Evolutionary conservation across 2,888 invertebrate genomes (phyloP).

Genomic region (Theodoxus fluviatilis): DNA sequence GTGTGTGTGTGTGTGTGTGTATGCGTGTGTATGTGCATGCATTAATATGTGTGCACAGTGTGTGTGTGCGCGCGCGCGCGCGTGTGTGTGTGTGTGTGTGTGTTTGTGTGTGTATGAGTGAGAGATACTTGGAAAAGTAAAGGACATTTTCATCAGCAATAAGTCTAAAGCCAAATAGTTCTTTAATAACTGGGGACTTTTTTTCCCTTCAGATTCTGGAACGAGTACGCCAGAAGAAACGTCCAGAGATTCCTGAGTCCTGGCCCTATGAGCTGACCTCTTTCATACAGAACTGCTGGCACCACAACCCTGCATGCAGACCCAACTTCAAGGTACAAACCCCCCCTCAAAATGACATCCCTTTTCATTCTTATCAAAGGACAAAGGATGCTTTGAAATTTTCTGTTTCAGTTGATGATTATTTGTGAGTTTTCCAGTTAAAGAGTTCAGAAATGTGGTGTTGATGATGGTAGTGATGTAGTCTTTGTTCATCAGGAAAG

Average conservation of each 20-base stretch:
- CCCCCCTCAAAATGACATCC: neutral
- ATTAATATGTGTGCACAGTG: neutral
- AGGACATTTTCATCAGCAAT: too few relatives aligned
- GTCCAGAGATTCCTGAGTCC: slow-evolving; percentile 49
- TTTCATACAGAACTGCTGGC: slow-evolving; percentile 57
- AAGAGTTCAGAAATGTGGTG: too few relatives aligned
- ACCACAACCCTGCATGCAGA: slow-evolving; percentile 51
- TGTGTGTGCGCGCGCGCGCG: neutral
- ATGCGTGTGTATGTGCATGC: neutral
- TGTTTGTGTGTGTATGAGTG: neutral
- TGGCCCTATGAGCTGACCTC: slow-evolving; percentile 46
- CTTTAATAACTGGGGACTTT: neutral
- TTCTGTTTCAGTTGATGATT: too few relatives aligned
- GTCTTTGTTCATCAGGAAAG: too few relatives aligned
- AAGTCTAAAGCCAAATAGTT: neutral
- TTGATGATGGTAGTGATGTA: too few relatives aligned
- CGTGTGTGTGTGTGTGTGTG: too few relatives aligned
- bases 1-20: neutral
- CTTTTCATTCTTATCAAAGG: too few relatives aligned
- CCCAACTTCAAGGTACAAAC: slow-evolving; percentile 58
- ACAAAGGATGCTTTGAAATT: too few relatives aligned
- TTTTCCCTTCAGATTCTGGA: slow-evolving; percentile 49
- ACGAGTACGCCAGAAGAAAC: slow-evolving; percentile 46
- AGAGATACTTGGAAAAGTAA: too few relatives aligned
- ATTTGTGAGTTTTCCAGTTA: too few relatives aligned